Evolutionary conservation across 2,797 vertebrate species (phyloP), one percentile per base, ranked within the genome.

Genomic region (Pteronotus mesoamericanus): DNA sequence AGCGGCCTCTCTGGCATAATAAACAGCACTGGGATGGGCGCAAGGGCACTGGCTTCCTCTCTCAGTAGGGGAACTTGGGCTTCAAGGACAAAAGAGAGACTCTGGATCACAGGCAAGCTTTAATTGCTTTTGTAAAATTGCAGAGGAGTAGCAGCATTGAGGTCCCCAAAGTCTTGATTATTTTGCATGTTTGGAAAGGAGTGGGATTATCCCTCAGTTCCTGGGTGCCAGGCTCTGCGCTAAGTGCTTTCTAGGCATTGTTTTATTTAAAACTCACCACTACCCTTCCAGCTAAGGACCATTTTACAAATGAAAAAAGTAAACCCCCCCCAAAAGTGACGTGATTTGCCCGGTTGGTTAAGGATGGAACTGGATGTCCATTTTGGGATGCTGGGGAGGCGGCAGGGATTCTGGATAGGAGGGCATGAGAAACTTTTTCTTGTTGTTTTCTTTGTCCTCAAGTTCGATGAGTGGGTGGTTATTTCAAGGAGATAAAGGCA

Each of bases 1-100:
- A 97, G 98, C 80, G 78, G 97, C 94, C 98, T 96, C 59, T 78
- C 97, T 55, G 74, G 98, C 98, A 98, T 97, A 96, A 94, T 94
- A 98, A 98, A 84, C 96, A 98, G 98, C 93, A 26, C 8, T 0
- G n/a, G 97, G 89, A 94, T 29, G 75, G 87, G 79, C 64, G 69
- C 98, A 96, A 97, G 97, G 97, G 97, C 94, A 90, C 64, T 0
- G 85, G 3, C 95, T 95, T 97, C 94, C 64, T 1, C 32, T 84
- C 37, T 44, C 95, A 34, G 85, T 59, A 83, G 97, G 98, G 94
- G 95, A 96, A 89, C 85, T 80, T 77, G 22, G 88, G 82, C 94
- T 97, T 97, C 97, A 98, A 98, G 98, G 98, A 92, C 97, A 9
- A 26, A 0, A 0, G 24, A n/a, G 94, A 19, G 6, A 3, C 86